Evolutionary conservation across 2,113 vertebrate genomes (phyloP), one percentile per base, ranked within the genome.

Genomic region (Struthio camelus): DNA sequence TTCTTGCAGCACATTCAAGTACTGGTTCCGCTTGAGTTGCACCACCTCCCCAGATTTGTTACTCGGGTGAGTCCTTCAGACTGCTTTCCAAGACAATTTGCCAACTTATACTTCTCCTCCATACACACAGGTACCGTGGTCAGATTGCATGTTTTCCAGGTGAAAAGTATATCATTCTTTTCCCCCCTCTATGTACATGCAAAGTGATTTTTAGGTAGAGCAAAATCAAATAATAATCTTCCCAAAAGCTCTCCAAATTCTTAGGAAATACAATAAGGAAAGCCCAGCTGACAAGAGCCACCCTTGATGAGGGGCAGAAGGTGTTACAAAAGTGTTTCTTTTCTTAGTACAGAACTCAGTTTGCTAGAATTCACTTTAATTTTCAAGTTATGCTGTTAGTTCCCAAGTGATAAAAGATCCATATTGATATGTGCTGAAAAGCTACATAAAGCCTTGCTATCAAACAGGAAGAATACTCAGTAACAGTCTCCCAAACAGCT

Each of bases 401-500:
- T 67, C 20, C 40, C 30, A 66, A 46, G 30, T 1, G 1, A 16
- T 61, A 82, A 59, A 95, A 94, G 44, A 87, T 23, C 20, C 22
- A 12, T 42, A 24, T 0, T 28, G 28, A 6, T 70, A 30, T 87
- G 34, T 22, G 53, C 0, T 54, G 0, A 48, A 80, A 86, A 53
- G 8, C 51, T 32, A 38, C 5, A 4, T 8, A 91, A 90, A 82
- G 11, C 20, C n/a, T 78, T 78, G 53, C 20, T 69, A 56, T 32
- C 24, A 59, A 80, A 28, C 19, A 40, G 6, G 64, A 85, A 66
- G 40, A 73, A 27, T 3, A 62, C 15, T 12, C 4, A 3, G 36
- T 23, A 87, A 14, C 40, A 77, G 42, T 38, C 4, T 65, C 48
- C 11, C 51, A 58, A 36, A 72, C 0, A 79, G 18, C 30, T 61